Evolutionary conservation across 2,888 invertebrate genomes (phyloP), one percentile per base, ranked within the genome.

Genomic region (Cheiracanthium punctorium): DNA sequence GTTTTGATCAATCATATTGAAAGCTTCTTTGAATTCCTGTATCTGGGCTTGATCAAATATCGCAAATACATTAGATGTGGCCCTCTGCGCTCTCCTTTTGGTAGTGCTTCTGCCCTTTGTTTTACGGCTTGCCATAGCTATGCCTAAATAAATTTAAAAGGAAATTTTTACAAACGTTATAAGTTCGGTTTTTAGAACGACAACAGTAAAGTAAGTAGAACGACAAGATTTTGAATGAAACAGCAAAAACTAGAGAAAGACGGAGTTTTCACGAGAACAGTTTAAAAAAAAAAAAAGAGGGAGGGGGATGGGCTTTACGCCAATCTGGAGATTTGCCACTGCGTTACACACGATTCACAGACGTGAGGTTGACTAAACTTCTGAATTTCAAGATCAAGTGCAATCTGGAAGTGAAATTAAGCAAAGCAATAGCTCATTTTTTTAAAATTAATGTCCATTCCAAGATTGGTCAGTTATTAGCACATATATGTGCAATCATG

Each of bases 21-120:
- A 99, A 0, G 99, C 99, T 92, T 99, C 99, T 92, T 99, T 99
- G 92, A 99, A 99, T 92, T 99, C 99, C 48, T 99, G 98, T 90
- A 99, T 99, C 93, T 99, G 99, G 0, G 99, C 98, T 93, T 99
- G 99, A 92, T 99, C 99, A 92, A 99, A 99, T 99, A 99, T 99
- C 82, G 99, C 99, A 92, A 99, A 99, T 7, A 99, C 99, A 95
- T 99, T 99, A 88, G 98, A 98, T 87, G 99, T 99, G 79, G 99
- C 99, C 88, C 99, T 95, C 93, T 99, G 99, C 70, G 99, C 99
- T 88, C 99, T 95, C 93, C 98, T 98, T 93, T 98, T 98, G 89
- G 97, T 97, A 82, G 97, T 97, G 90, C 96, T 97, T 92, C 98
- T 97, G 90, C 96, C 96, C 90, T 98, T 98, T 89, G 98, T 96